Percentiles rank a stretch among this genome's conserved stretches.
Conservation (phyloP, 2,888 invertebrate species). For the Pheosia gnoma region DNA sequence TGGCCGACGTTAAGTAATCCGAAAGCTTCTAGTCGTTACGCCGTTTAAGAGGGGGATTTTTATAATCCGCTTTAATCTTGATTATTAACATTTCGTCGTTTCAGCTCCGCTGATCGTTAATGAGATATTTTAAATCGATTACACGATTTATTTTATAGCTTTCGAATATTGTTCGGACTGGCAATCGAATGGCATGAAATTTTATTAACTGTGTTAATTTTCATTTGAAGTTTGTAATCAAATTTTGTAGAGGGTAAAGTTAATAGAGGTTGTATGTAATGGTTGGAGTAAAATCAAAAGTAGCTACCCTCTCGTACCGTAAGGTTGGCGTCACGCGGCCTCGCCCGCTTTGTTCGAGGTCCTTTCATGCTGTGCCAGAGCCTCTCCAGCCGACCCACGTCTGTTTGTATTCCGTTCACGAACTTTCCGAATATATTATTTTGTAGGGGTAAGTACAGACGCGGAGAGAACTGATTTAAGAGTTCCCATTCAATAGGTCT, state of each 20-base stretch:
- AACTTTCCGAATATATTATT: conserved; percentile 79
- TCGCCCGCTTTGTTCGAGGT: conserved; percentile 64
- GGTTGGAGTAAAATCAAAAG: conserved; percentile 40
- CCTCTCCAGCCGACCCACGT: conserved; percentile 62
- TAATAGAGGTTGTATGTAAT: conserved; percentile 41
- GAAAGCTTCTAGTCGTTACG: conserved; percentile 59
- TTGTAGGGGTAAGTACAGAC: conserved; percentile 66
- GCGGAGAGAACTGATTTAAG: conserved; percentile 75
- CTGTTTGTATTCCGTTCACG: conserved; percentile 80
- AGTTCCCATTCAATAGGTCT: conserved; percentile 66
- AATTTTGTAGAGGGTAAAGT: conserved; percentile 35
- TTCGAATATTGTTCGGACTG: conserved; percentile 33
- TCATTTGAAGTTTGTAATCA: conserved; percentile 37
- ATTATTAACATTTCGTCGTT: conserved; percentile 35
- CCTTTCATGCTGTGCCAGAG: conserved; percentile 65
- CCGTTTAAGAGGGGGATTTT: conserved; percentile 49
- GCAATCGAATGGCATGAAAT: conserved; percentile 29
- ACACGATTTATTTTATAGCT: conserved; percentile 36
- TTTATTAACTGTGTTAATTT: conserved; percentile 44
- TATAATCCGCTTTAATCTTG: conserved; percentile 40
- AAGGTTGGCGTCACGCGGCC: conserved; percentile 58
- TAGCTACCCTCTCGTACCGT: conserved; percentile 44
- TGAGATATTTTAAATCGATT: conserved; percentile 47
- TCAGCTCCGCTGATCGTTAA: conserved; percentile 16
- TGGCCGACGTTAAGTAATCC: conserved; percentile 65